Conservation (phyloP, 1,140 invertebrate genomes). For the Heliconius congener region DNA sequence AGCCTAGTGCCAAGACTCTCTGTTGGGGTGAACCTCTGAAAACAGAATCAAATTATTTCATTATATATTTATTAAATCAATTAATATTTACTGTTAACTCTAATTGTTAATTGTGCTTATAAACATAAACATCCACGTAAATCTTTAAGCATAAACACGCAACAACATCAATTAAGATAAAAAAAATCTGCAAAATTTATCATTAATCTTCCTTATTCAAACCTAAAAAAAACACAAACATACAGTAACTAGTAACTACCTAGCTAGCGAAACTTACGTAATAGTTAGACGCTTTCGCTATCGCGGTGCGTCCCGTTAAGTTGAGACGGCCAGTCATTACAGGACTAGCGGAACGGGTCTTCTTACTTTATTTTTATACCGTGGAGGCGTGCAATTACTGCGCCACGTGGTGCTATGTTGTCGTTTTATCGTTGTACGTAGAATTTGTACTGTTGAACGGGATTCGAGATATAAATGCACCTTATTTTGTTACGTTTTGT, state of each 20-base stretch:
- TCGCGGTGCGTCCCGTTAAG: constrained; percentile 35
- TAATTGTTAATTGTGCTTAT: no score
- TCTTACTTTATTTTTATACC: constrained; percentile 64
- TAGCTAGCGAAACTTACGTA: constrained; percentile 16
- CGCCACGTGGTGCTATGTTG: constrained; percentile 53
- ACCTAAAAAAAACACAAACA: background rate
- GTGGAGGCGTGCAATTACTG: constrained; percentile 59
- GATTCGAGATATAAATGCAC: background rate
- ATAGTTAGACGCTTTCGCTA: constrained; percentile 34
- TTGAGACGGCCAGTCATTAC: constrained; percentile 62
- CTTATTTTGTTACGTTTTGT: background rate
- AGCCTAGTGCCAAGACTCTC: no score
- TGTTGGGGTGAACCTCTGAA: no score
- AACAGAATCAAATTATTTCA: no score
- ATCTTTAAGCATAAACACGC: no score
- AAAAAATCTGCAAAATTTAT: background rate
- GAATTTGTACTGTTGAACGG: background rate
- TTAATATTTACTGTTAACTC: no score
- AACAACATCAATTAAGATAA: no score
- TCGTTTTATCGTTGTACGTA: constrained; percentile 35
- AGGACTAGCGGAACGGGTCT: constrained; percentile 63
- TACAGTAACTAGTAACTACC: background rate
- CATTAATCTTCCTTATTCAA: background rate
- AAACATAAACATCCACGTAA: no score
- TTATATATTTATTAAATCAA: no score